These are phyloP conservation scores for Chionodraco myersi DNA, from an alignment of 2,113 vertebrate species.

Conservation along the genomic window DNA sequence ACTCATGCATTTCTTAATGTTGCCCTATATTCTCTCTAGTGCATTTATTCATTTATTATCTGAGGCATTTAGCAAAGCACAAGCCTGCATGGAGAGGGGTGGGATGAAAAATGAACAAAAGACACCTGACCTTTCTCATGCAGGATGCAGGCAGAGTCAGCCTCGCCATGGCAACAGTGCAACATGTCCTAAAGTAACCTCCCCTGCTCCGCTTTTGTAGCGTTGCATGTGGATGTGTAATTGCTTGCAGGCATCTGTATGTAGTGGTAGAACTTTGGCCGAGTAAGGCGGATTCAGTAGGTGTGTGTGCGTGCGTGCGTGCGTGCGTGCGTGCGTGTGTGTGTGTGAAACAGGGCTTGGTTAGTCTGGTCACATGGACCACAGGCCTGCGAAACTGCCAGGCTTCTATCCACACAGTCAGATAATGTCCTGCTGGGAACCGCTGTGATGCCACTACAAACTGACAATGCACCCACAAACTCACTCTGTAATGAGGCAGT, in stretches of 20 bases:
- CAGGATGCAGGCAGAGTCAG: constrained; percentile 68
- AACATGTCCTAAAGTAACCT: constrained; percentile 86
- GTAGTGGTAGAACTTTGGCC: constrained; percentile 86
- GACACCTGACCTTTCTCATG: constrained; percentile 81
- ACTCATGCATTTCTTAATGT: background rate
- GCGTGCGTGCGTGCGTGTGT: constrained; percentile 35
- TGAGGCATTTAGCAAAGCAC: constrained; percentile 35
- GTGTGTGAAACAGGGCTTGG: constrained; percentile 66
- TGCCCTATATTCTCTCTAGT: background rate
- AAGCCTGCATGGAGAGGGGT: constrained; percentile 15
- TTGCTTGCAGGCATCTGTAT: constrained; percentile 81
- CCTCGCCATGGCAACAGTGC: constrained; percentile 81
- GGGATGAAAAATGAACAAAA: constrained; percentile 53
- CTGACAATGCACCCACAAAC: constrained; percentile 43
- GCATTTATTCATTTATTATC: constrained; percentile 49
- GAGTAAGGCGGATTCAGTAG: constrained; percentile 72
- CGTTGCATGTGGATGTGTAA: constrained; percentile 76
- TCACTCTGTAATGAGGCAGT: constrained; percentile 44
- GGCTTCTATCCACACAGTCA: constrained; percentile 68
- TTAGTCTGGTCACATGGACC: constrained; percentile 84
- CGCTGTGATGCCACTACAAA: constrained; percentile 48
- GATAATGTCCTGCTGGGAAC: constrained; percentile 69
- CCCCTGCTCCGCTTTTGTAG: constrained; percentile 60
- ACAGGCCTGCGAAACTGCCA: constrained; percentile 65
- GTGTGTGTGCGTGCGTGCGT: constrained; percentile 37